A percentile compares a stretch with the other conserved stretches of the same genome.
phyloP scores from a whole-genome alignment of 2,797 vertebrate genomes.

The Kryptopterus vitreolus region DNA sequence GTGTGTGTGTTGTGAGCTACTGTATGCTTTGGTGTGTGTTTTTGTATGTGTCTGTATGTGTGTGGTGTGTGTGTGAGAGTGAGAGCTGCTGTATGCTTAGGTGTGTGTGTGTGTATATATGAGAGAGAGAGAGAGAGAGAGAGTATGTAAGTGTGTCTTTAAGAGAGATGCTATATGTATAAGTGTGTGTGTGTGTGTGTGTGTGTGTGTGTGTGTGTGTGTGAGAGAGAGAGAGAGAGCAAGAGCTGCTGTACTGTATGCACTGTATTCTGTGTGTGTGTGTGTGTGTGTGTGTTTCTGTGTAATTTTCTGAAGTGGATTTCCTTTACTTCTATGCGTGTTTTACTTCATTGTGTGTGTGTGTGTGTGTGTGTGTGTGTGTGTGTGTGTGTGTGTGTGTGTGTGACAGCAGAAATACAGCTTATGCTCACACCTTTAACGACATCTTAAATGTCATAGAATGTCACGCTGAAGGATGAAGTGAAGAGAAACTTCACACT shows the following conservation, averaged over 20 bases:
- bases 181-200: background rate
- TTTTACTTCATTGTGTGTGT: background rate
- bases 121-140: too few relatives aligned
- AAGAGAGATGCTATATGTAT: too few relatives aligned
- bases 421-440: constrained; percentile 73
- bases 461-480: constrained; percentile 76
- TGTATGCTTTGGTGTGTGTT: too few relatives aligned
- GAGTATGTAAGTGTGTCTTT: too few relatives aligned
- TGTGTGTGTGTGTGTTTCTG: constrained; percentile 30
- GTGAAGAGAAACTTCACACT: constrained; percentile 50
- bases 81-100: too few relatives aligned
- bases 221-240: too few relatives aligned
- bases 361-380: constrained; percentile 5
- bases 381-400: constrained; percentile 1
- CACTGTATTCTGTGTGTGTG: constrained; percentile 61
- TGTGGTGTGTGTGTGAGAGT: constrained; percentile 29
- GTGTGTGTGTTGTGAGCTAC: too few relatives aligned
- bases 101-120: constrained; percentile 19
- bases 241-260: background rate
- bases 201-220: too few relatives aligned
- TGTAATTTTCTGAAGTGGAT: constrained; percentile 18
- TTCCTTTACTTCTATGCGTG: background rate
- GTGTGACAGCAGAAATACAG: constrained; percentile 4
- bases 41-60: constrained; percentile 25
- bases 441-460: constrained; percentile 83